Evolutionary conservation across 2,888 invertebrate genomes (phyloP).

Genomic region (Ennomos erosarius): DNA sequence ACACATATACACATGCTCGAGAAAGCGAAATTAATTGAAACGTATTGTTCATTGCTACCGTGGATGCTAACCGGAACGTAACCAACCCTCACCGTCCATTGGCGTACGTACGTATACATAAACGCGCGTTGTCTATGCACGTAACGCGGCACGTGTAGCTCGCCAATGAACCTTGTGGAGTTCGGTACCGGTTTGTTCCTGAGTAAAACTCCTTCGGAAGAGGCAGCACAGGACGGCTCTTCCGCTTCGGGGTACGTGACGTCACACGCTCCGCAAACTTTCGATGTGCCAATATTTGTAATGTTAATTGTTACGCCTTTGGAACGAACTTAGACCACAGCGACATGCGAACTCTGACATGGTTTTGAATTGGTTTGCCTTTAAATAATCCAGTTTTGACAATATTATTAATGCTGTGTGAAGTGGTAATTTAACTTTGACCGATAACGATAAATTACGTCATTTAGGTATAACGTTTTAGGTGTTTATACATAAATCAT

Average conservation of each 20-base stretch:
- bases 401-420: no score
- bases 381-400: background rate
- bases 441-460: no score
- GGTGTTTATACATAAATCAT: no score
- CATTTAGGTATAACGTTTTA: no score
- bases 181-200: slow-evolving; percentile 97
- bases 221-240: slow-evolving; percentile 90
- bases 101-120: slow-evolving; percentile 36
- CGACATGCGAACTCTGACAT: slow-evolving; percentile 43
- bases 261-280: slow-evolving; percentile 59
- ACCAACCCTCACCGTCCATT: slow-evolving; percentile 64
- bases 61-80: slow-evolving; percentile 76
- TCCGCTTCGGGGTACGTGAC: slow-evolving; percentile 87
- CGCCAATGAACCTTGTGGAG: slow-evolving; percentile 97
- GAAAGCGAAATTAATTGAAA: slow-evolving; percentile 62
- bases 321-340: slow-evolving; percentile 49
- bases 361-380: background rate
- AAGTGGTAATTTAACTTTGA: no score
- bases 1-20: slow-evolving; percentile 61
- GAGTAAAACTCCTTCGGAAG: slow-evolving; percentile 96
- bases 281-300: slow-evolving; percentile 71
- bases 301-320: slow-evolving; percentile 57
- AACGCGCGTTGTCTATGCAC: slow-evolving; percentile 6
- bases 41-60: slow-evolving; percentile 80
- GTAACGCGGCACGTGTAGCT: slow-evolving; percentile 78